Percentiles rank a stretch among this genome's conserved stretches.
These are phyloP conservation scores for Cepaea hortensis DNA, from an alignment of 2,888 invertebrate species.

Conservation along the genomic window DNA sequence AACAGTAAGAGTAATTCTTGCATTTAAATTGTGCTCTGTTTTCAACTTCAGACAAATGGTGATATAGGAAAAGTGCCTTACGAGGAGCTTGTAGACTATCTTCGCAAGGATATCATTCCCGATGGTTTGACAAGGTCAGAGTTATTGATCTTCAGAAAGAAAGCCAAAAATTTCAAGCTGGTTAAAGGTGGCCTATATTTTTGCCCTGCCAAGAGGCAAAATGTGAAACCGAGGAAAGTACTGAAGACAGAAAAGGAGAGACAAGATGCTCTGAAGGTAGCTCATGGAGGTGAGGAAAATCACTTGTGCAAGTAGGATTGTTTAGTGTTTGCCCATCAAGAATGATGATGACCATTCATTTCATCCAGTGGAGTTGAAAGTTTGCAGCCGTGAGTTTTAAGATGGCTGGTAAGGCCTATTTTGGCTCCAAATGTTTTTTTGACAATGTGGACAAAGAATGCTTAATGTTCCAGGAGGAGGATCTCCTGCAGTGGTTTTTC, in stretches of 20 bases:
- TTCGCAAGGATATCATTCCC: slow-evolving; percentile 56
- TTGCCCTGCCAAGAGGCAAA: slow-evolving; percentile 40
- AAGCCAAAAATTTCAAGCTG: slow-evolving; percentile 58
- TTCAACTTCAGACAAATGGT: not conserved
- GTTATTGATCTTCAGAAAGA: slow-evolving; percentile 54
- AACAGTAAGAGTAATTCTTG: not conserved
- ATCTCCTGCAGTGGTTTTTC: too few relatives aligned
- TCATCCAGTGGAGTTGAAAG: too few relatives aligned
- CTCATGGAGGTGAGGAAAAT: slow-evolving; percentile 53
- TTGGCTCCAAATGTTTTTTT: too few relatives aligned
- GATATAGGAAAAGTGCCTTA: slow-evolving; percentile 47
- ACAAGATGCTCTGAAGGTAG: slow-evolving; percentile 54
- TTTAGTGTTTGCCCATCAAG: too few relatives aligned
- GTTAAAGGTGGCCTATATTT: slow-evolving; percentile 57
- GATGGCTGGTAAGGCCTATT: too few relatives aligned
- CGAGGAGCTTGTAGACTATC: slow-evolving; percentile 57
- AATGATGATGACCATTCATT: too few relatives aligned
- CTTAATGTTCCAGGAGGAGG: too few relatives aligned
- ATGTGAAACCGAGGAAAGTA: slow-evolving; percentile 50
- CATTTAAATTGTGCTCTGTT: not conserved
- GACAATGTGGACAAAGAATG: too few relatives aligned
- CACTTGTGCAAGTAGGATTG: not conserved
- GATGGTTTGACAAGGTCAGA: slow-evolving; percentile 48
- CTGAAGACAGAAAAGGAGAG: slow-evolving; percentile 54
- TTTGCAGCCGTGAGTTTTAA: too few relatives aligned